Evolutionary conservation across 2,888 invertebrate species (phyloP).

Genomic region (Zonitis immaculata): DNA sequence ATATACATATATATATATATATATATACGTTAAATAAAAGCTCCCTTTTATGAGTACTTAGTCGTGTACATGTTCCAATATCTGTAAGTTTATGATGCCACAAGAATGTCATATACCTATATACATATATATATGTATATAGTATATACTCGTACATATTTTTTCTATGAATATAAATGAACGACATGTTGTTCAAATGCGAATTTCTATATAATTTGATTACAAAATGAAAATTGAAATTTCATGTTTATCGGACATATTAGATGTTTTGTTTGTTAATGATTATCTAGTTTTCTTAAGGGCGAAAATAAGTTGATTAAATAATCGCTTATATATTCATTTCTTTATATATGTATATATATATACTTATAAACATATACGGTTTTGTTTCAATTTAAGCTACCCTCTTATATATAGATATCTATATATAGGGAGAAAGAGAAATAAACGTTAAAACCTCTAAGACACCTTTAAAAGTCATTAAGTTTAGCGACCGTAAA

Average conservation of each 20-base stretch:
- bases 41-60: constrained; percentile 42
- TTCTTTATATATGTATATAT: too few species aligned
- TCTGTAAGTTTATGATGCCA: constrained; percentile 47
- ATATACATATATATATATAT: too few species aligned
- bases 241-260: background rate
- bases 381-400: constrained; percentile 15
- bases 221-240: background rate
- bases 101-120: constrained; percentile 50
- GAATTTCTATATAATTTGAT: background rate
- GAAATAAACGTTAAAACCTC: constrained; percentile 40
- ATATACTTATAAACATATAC: too few species aligned
- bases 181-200: constrained; percentile 30
- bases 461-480: constrained; percentile 45
- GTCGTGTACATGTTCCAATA: constrained; percentile 43
- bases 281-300: too few species aligned
- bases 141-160: too few species aligned
- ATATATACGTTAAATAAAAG: background rate
- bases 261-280: too few species aligned
- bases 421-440: too few species aligned
- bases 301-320: too few species aligned
- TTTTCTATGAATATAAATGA: constrained; percentile 46
- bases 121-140: too few species aligned
- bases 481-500: constrained; percentile 45
- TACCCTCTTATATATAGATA: constrained; percentile 18
- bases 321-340: too few species aligned